phyloP scores from a whole-genome alignment of 2,113 vertebrate genomes.

The Hippoglossus stenolepis region DNA sequence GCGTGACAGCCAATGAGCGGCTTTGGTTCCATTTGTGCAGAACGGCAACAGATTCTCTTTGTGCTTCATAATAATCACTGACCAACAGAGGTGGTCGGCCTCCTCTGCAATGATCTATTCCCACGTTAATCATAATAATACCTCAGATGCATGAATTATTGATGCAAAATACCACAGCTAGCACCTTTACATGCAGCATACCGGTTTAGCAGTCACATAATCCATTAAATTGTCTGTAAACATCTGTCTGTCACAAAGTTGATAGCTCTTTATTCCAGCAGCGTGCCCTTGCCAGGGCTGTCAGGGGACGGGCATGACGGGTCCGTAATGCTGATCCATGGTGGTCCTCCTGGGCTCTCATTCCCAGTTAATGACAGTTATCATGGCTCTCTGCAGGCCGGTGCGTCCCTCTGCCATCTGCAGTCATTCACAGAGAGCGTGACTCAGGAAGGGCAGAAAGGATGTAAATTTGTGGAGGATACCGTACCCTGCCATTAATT shows the following conservation, averaged over 20 bases:
- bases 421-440: constrained; percentile 48
- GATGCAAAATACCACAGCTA: constrained; percentile 5
- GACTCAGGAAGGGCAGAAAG: constrained; percentile 32
- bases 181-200: not conserved
- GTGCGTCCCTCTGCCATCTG: constrained; percentile 61
- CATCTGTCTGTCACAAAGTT: not conserved
- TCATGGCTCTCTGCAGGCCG: constrained; percentile 65
- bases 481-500: constrained; percentile 48
- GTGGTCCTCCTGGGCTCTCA: constrained; percentile 43
- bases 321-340: constrained; percentile 54
- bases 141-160: constrained; percentile 10
- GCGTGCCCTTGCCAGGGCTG: constrained; percentile 24
- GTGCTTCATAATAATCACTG: constrained; percentile 24
- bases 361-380: constrained; percentile 74
- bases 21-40: constrained; percentile 25
- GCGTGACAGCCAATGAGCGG: constrained; percentile 36
- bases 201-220: no score
- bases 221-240: not conserved
- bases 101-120: not conserved
- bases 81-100: constrained; percentile 10
- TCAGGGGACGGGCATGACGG: constrained; percentile 50
- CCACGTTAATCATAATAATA: not conserved
- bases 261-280: not conserved
- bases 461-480: constrained; percentile 44
- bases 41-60: constrained; percentile 19